These are phyloP conservation scores for Lagria hirta DNA, from an alignment of 2,888 invertebrate genomes.

Conservation along the genomic window DNA sequence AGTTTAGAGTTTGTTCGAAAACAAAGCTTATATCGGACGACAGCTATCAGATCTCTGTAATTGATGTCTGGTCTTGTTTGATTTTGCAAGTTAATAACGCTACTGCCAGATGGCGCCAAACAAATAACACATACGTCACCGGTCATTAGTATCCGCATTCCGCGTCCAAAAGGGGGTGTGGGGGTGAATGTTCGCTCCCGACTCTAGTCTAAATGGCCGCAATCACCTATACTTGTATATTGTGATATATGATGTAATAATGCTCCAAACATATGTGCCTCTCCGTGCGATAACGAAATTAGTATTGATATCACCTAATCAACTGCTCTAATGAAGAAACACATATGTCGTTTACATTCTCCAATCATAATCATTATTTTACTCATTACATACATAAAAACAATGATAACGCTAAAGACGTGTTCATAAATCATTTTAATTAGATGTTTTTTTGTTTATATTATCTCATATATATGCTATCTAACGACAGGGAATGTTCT, in stretches of 20 bases:
- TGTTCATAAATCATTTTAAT: conserved; percentile 18
- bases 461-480: no score
- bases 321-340: conserved; percentile 54
- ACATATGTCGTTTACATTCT: conserved; percentile 49
- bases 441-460: background rate
- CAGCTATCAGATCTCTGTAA: conserved; percentile 51
- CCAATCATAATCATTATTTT: conserved; percentile 34
- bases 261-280: conserved; percentile 55
- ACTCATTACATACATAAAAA: conserved; percentile 19
- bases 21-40: conserved; percentile 41
- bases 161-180: conserved; percentile 22
- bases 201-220: conserved; percentile 48
- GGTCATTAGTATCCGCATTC: conserved; percentile 50
- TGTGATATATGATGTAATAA: conserved; percentile 57
- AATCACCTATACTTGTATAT: conserved; percentile 53
- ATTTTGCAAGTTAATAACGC: conserved; percentile 58
- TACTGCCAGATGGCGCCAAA: conserved; percentile 57
- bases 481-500: no score
- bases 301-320: conserved; percentile 54
- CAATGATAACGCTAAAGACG: conserved; percentile 20
- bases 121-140: conserved; percentile 57
- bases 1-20: conserved; percentile 36
- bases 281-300: conserved; percentile 53
- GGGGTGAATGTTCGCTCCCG: conserved; percentile 30
- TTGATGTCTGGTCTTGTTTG: conserved; percentile 57